These are phyloP conservation scores for Metaphire vulgaris DNA, from an alignment of 1,140 invertebrate species.

Conservation along the genomic window DNA sequence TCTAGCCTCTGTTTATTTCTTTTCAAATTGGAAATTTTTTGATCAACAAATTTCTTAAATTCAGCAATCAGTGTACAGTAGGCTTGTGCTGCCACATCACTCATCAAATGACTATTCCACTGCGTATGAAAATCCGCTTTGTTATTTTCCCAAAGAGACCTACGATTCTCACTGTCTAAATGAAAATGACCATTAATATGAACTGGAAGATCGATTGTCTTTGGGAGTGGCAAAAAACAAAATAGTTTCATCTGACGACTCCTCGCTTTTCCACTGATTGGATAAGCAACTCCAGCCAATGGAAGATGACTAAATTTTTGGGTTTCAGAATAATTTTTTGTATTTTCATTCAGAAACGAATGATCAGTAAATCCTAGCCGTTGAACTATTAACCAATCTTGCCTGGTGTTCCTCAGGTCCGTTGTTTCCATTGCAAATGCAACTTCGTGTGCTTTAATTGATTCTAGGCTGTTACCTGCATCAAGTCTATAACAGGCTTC, in stretches of 20 bases:
- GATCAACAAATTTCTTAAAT: neutral
- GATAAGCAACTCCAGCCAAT: neutral
- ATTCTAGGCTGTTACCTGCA: neutral
- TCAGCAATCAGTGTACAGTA: conserved; percentile 8
- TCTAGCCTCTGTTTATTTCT: neutral
- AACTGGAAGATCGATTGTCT: conserved; percentile 31
- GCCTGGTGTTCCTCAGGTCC: conserved; percentile 3
- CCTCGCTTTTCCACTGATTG: neutral
- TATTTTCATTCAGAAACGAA: neutral
- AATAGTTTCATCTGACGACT: conserved; percentile 27
- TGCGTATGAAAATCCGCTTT: conserved; percentile 22
- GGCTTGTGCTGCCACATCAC: conserved; percentile 25
- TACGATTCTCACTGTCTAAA: conserved; percentile 35
- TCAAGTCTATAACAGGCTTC: neutral
- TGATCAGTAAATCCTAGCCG: conserved; percentile 5
- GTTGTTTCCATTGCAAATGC: conserved; percentile 3
- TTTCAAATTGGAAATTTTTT: neutral
- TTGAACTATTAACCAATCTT: conserved; percentile 25
- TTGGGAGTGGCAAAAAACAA: conserved; percentile 36
- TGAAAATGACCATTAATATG: conserved; percentile 37
- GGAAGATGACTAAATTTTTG: conserved; percentile 15
- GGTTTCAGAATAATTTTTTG: conserved; percentile 14
- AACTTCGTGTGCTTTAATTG: conserved; percentile 6
- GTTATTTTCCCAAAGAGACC: conserved; percentile 32
- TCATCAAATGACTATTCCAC: conserved; percentile 35